A percentile compares a stretch with the other conserved stretches of the same genome.
These are phyloP conservation scores for Andricus grossulariae DNA, from an alignment of 1,140 invertebrate species.

Conservation along the genomic window DNA sequence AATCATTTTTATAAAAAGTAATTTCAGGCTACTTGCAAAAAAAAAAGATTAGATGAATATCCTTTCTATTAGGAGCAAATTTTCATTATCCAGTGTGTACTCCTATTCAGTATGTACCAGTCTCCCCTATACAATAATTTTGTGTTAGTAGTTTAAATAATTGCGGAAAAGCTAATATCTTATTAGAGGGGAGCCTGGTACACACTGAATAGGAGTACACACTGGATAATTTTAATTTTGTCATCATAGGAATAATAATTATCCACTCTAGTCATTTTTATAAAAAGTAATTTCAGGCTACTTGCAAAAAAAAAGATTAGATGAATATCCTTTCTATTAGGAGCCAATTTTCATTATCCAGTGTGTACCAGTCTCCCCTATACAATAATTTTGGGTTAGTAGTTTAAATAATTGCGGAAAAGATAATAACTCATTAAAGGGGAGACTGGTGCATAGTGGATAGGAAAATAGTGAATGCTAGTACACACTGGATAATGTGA, in stretches of 20 bases:
- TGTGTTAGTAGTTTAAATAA: constrained; percentile 25
- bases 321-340: no score
- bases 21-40: no score
- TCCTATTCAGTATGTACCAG: background rate
- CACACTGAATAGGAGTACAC: background rate
- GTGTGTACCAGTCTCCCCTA: background rate
- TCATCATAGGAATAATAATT: no score
- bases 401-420: no score
- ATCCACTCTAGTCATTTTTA: background rate
- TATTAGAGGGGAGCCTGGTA: background rate
- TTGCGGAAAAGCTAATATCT: background rate
- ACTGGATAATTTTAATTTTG: background rate
- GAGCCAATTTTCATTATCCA: constrained; percentile 1
- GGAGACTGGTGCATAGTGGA: no score
- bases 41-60: no score
- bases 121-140: constrained; percentile 20
- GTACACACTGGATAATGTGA: constrained; percentile 17
- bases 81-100: constrained; percentile 31
- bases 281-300: no score
- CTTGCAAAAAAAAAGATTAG: no score
- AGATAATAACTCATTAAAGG: no score
- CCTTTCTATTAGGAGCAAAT: no score
- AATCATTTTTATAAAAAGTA: background rate
- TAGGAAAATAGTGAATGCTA: no score
- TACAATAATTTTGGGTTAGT: constrained; percentile 30